A percentile compares a stretch with the other conserved stretches of the same genome.
phyloP scores from a whole-genome alignment of 2,888 invertebrate genomes.

The Tinea semifulvella region DNA sequence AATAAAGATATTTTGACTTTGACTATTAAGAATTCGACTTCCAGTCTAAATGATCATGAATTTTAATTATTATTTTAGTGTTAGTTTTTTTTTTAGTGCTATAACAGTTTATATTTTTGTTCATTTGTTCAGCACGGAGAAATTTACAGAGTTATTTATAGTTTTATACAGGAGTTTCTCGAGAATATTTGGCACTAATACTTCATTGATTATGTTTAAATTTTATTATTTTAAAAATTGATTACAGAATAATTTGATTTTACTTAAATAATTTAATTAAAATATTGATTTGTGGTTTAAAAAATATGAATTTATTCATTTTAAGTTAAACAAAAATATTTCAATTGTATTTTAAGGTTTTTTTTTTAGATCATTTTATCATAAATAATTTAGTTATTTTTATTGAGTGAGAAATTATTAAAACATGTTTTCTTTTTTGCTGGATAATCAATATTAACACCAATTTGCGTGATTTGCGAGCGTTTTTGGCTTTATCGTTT shows the following conservation, averaged over 20 bases:
- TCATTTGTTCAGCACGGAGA: slow-evolving; percentile 70
- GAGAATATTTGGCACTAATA: slow-evolving; percentile 69
- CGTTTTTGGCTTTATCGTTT: too few species aligned
- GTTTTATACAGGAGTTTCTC: slow-evolving; percentile 54
- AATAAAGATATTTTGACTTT: too few species aligned
- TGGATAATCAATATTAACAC: too few species aligned
- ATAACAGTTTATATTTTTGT: slow-evolving; percentile 73
- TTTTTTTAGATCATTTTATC: too few species aligned
- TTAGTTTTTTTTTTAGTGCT: slow-evolving; percentile 71
- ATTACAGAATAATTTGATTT: slow-evolving; percentile 58
- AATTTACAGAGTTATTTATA: slow-evolving; percentile 54
- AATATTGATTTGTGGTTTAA: too few species aligned
- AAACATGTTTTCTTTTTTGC: too few species aligned
- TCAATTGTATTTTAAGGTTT: too few species aligned
- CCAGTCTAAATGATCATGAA: slow-evolving; percentile 54
- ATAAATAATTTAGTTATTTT: too few species aligned
- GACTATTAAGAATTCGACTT: too few species aligned
- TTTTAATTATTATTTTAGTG: slow-evolving; percentile 61
- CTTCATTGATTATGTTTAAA: slow-evolving; percentile 72
- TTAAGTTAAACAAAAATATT: slow-evolving; percentile 55
- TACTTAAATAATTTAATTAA: slow-evolving; percentile 73
- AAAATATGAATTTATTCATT: too few species aligned
- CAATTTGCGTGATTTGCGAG: too few species aligned
- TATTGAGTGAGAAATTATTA: too few species aligned
- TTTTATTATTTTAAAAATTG: slow-evolving; percentile 66